Evolutionary conservation across 2,888 invertebrate species (phyloP).

Genomic region (Philonicus albiceps): DNA sequence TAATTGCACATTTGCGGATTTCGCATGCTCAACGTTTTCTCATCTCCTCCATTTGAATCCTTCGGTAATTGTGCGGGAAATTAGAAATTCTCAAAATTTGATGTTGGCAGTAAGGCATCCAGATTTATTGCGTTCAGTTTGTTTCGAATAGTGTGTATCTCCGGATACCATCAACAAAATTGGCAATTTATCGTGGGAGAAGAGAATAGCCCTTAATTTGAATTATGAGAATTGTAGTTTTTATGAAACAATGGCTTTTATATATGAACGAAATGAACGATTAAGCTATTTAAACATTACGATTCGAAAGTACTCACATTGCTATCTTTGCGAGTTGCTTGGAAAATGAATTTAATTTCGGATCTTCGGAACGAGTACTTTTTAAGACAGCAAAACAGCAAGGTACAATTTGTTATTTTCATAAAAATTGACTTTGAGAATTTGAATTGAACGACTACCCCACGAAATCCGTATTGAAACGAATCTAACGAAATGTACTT

Average conservation of each 20-base stretch:
- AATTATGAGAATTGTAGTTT: background rate
- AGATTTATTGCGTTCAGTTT: background rate
- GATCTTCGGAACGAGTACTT: no score
- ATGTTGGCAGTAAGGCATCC: background rate
- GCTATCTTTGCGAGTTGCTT: no score
- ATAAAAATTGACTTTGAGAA: no score
- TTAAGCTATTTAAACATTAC: no score
- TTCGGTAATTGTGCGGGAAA: background rate
- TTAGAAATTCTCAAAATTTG: conserved; percentile 2
- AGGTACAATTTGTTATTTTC: no score
- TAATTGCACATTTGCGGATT: background rate
- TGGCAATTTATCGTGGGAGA: background rate
- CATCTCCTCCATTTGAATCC: background rate
- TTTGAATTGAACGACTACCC: no score
- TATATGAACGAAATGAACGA: no score
- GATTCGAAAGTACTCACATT: no score
- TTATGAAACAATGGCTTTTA: background rate
- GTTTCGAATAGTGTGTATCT: background rate
- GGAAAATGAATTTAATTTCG: no score
- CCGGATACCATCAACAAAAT: background rate
- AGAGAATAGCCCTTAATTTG: background rate
- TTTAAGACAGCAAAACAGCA: no score
- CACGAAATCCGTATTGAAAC: no score
- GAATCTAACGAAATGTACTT: no score
- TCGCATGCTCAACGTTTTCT: background rate